Evolutionary conservation across 1,140 invertebrate genomes (phyloP).

Genomic region (Scaptomyza pallida): DNA sequence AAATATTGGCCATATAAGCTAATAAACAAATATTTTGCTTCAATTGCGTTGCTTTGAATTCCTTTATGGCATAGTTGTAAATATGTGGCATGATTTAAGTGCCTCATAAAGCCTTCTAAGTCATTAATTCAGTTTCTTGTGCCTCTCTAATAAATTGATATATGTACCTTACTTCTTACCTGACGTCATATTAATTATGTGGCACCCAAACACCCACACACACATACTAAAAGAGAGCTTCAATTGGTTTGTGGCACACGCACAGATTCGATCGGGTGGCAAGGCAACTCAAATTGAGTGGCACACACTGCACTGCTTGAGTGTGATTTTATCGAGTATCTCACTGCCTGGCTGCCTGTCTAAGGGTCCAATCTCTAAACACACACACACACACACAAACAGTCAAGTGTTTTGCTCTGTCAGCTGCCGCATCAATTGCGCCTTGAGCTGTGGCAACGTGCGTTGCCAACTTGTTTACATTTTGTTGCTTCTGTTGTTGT

Average conservation of each 20-base stretch:
- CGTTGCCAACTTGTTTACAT: conserved; percentile 51
- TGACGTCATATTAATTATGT: conserved; percentile 56
- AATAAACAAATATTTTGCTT: background rate
- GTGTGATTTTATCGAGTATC: conserved; percentile 4
- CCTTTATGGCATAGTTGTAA: background rate
- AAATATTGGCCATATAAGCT: background rate
- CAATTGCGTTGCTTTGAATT: background rate
- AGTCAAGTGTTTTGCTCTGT: conserved; percentile 26
- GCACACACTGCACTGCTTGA: conserved; percentile 15
- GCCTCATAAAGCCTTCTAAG: background rate
- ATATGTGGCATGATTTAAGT: background rate
- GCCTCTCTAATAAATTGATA: conserved; percentile 35
- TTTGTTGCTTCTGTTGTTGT: conserved; percentile 17
- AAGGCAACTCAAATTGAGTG: conserved; percentile 38
- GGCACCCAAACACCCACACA: conserved; percentile 3
- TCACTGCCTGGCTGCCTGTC: background rate
- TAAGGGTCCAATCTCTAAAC: conserved; percentile 16
- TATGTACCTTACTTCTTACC: conserved; percentile 9
- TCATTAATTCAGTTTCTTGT: conserved; percentile 1
- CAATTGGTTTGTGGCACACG: conserved; percentile 24
- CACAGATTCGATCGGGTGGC: conserved; percentile 20
- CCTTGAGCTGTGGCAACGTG: conserved; percentile 25
- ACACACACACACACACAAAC: no score
- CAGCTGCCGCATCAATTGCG: conserved; percentile 18
- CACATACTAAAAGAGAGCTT: background rate